A percentile compares a stretch with the other conserved stretches of the same genome.
These are phyloP conservation scores for Auanema freiburgensis DNA, from an alignment of 2,888 invertebrate genomes.

Conservation along the genomic window DNA sequence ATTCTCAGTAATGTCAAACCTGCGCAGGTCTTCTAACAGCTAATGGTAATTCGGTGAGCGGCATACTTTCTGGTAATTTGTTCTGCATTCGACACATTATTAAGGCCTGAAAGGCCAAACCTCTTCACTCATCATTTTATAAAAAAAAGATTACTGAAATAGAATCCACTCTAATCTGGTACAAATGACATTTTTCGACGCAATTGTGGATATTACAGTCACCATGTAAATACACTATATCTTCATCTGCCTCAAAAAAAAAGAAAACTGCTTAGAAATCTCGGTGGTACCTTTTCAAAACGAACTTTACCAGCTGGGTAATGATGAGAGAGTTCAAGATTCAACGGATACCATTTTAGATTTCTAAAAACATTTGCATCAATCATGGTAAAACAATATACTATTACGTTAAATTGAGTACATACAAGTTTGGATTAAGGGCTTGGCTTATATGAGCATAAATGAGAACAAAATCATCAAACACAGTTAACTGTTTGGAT, in stretches of 20 bases:
- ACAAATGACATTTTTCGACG: conserved; percentile 17
- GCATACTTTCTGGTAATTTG: no score
- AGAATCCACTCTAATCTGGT: conserved; percentile 22
- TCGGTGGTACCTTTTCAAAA: conserved; percentile 13
- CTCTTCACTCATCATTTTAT: background rate
- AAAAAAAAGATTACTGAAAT: conserved; percentile 9
- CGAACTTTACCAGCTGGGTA: conserved; percentile 17
- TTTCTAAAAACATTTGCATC: conserved; percentile 7
- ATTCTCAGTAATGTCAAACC: no score
- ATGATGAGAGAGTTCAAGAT: conserved; percentile 19
- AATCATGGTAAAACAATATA: background rate
- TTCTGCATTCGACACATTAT: no score
- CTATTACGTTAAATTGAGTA: conserved; percentile 21
- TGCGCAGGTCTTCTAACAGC: no score
- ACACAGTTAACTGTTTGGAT: conserved; percentile 13
- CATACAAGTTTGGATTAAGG: conserved; percentile 20
- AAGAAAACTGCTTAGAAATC: background rate
- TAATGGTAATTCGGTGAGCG: no score
- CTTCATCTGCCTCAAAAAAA: conserved; percentile 17
- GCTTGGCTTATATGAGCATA: conserved; percentile 17
- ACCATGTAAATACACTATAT: conserved; percentile 18
- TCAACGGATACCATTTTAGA: conserved; percentile 19
- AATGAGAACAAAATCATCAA: conserved; percentile 19
- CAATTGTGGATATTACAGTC: conserved; percentile 19
- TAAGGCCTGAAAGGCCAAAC: no score